Evolutionary conservation across 2,888 invertebrate species (phyloP), one percentile per base, ranked within the genome.

Genomic region (Caradrina kadenii): DNA sequence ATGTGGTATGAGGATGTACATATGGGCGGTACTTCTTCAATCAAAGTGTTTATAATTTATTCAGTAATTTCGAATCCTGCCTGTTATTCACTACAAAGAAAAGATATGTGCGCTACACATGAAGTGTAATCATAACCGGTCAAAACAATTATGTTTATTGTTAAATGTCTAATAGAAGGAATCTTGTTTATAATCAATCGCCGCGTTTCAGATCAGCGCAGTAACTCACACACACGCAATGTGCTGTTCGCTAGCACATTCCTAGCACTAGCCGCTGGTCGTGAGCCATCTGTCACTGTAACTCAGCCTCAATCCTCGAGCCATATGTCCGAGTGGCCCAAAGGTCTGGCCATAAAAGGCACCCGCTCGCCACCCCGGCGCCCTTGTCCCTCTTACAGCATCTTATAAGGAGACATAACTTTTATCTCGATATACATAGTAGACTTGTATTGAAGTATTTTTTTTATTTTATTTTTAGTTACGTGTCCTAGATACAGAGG

Each of bases 351-450:
- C 86, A 75, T 87, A 82, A 82, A 72, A 4, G 67, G 70, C 31
- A 11, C 61, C 48, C 53, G 61, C 2, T 17, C 58, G 63, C 69
- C 66, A 76, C 75, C 84, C 76, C 54, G 85, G 31, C 69, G 87
- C 82, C 87, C 88, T 87, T 87, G 88, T 73, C 82, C 88, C 83
- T 78, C 74, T 82, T 81, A 72, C 63, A 71, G 63, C 48, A 45
- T 70, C 80, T 52, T 82, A 84, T 85, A 87, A 69, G 87, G 88
- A 79, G 63, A 67, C 71, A 68, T 69, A 60, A 77, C 72, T 81
- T 81, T 75, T 80, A 80, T 75, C 63, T 70, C 59, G 62, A 58
- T 50, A 59, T n/a, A n/a, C n/a, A n/a, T 17, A 63, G 62, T 78
- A 70, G 35, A 65, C 22, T 62, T 60, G 39, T 67, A 75, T 62